phyloP scores from a whole-genome alignment of 2,797 vertebrate species.

The Xenops minutus region DNA sequence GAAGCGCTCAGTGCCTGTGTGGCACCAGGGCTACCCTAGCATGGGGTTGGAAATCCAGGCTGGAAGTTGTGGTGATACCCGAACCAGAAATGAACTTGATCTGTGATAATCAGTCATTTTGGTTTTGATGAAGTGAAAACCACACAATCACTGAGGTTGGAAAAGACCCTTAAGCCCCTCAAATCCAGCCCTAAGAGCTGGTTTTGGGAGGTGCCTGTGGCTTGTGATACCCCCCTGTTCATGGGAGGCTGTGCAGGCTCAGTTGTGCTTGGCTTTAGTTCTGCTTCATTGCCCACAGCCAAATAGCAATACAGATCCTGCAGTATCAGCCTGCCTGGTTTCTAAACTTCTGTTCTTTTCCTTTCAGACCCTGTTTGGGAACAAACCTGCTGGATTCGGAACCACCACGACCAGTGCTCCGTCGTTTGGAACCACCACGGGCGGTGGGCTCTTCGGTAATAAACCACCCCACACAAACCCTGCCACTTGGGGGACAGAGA shows the following conservation, averaged over 20 bases:
- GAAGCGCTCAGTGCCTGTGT: not conserved
- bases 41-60: fast-evolving
- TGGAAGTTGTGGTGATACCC: not conserved
- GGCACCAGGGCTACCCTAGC: not conserved
- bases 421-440: conserved; percentile 88
- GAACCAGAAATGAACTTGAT: not conserved
- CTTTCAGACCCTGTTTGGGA: conserved; percentile 88
- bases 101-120: not conserved
- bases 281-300: not conserved
- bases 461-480: conserved; percentile 80
- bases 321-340: not conserved
- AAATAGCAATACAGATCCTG: fast-evolving
- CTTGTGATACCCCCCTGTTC: not conserved
- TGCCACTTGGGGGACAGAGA: conserved; percentile 77
- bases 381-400: conserved; percentile 89
- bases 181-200: not conserved
- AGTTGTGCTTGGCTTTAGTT: not conserved
- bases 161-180: not conserved
- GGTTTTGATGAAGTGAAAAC: not conserved
- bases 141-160: not conserved
- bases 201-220: not conserved
- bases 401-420: conserved; percentile 92
- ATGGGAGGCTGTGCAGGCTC: not conserved
- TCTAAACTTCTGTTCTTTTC: not conserved
- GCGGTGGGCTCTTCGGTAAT: conserved; percentile 88